Evolutionary conservation across 2,888 invertebrate genomes (phyloP).

Genomic region (Zaprionus obscuricornis): DNA sequence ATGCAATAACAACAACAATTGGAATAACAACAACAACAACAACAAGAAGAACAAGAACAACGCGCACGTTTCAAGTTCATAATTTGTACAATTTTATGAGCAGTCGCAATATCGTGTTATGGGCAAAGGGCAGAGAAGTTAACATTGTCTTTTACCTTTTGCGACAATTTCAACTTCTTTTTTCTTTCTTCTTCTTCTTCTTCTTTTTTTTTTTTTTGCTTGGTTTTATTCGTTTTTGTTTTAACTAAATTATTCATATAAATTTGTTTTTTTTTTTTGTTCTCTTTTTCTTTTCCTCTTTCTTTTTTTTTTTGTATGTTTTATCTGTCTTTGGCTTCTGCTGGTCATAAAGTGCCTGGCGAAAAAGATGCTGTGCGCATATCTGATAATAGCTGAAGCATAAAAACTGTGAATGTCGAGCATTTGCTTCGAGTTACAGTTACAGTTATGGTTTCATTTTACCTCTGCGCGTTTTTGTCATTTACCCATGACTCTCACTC

Average conservation of each 20-base stretch:
- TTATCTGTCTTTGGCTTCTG: constrained; percentile 39
- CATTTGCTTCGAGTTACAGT: constrained; percentile 28
- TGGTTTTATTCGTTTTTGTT: too few relatives aligned
- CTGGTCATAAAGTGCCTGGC: too few relatives aligned
- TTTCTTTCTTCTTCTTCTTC: background rate
- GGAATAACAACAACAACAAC: constrained; percentile 8
- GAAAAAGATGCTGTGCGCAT: constrained; percentile 51
- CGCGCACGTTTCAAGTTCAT: constrained; percentile 59
- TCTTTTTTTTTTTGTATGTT: constrained; percentile 29
- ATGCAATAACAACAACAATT: constrained; percentile 29
- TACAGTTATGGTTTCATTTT: constrained; percentile 28
- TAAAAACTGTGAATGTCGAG: constrained; percentile 57
- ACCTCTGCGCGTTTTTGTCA: too few relatives aligned
- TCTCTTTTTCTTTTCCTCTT: background rate
- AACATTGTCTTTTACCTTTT: too few relatives aligned
- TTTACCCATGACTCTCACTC: background rate
- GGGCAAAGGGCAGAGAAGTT: too few relatives aligned
- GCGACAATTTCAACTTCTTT: background rate
- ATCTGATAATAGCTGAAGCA: constrained; percentile 62
- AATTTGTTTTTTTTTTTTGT: constrained; percentile 52
- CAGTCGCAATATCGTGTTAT: constrained; percentile 1
- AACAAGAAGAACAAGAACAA: constrained; percentile 22
- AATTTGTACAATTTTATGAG: constrained; percentile 62
- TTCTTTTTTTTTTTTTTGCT: constrained; percentile 20
- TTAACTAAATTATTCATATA: constrained; percentile 64